Percentiles rank a stretch among this genome's conserved stretches.
These are phyloP conservation scores for Rissa tridactyla DNA, from an alignment of 2,113 vertebrate species.

Conservation along the genomic window DNA sequence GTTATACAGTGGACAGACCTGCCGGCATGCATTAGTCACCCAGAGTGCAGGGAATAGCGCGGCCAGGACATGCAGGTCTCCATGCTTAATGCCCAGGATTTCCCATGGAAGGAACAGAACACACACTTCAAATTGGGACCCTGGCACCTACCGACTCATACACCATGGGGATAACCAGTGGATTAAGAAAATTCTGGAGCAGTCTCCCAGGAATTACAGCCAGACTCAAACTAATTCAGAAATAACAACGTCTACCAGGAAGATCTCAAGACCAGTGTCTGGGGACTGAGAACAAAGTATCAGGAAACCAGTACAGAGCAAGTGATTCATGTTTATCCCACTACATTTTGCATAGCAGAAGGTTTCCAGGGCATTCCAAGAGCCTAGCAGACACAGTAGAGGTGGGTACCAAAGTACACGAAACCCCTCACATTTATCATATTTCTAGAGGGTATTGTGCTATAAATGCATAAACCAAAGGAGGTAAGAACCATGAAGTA, in stretches of 20 bases:
- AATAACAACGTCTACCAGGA: conserved; percentile 18
- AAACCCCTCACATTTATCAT: neutral
- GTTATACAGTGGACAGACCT: neutral
- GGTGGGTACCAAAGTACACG: neutral
- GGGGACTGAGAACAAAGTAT: neutral
- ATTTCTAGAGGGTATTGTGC: neutral
- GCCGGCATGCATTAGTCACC: accelerated
- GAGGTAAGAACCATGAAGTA: neutral
- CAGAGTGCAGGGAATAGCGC: accelerated
- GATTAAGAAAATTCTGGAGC: neutral
- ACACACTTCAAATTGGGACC: neutral
- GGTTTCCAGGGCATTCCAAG: neutral
- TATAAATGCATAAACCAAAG: neutral
- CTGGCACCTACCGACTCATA: neutral
- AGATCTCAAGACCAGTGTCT: neutral
- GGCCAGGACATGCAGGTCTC: neutral
- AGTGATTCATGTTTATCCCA: neutral
- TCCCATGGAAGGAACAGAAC: neutral
- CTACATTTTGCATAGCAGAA: neutral
- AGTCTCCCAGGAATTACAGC: neutral
- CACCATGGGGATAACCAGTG: neutral
- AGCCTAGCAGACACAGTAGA: neutral
- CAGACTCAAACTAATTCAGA: neutral
- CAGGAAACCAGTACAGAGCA: neutral
- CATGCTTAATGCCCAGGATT: neutral